Evolutionary conservation across 2,888 invertebrate genomes (phyloP), one percentile per base, ranked within the genome.

Genomic region (Lithophane semibrunnea): DNA sequence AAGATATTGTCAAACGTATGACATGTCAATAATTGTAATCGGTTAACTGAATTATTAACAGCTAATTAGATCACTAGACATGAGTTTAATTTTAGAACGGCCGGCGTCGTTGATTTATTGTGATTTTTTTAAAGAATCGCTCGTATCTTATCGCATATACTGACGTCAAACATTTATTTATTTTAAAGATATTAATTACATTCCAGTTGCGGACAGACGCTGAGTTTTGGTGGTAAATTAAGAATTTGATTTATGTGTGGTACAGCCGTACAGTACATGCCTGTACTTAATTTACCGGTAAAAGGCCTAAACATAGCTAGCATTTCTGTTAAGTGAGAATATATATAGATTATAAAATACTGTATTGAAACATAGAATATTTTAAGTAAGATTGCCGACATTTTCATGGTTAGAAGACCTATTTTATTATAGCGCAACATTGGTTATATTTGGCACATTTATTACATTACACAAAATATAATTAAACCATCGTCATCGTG

Each of bases 141-240:
- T 82, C 0, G 2, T 9, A 47, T 44, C 67, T 72, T 60, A 68
- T 80, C 7, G 73, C 80, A 83, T 85, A 52, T 8, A 68, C 63
- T 47, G n/a, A 49, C 12, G 18, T 18, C 29, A 70, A 88, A 63
- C 63, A 75, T 73, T 65, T 83, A 88, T 85, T 80, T 82, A 88
- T 83, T 76, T 85, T 73, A 77, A 63, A 84, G 68, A 69, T 82
- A 86, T 87, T 86, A 88, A 88, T 88, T 88, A 87, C 63, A 65
- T 69, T 66, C 73, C 54, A 78, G 75, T 81, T 82, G 80, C 72
- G 83, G 58, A 68, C 67, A 71, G 66, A 56, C 37, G 56, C 29
- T 67, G 77, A 54, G 66, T 66, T 74, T 74, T 58, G 60, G 65
- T 58, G 29, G 44, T 58, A 71, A 77, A 78, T 67, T 24, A 61